Evolutionary conservation across 2,888 invertebrate species (phyloP).

Genomic region (Pyrrhosoma nymphula): DNA sequence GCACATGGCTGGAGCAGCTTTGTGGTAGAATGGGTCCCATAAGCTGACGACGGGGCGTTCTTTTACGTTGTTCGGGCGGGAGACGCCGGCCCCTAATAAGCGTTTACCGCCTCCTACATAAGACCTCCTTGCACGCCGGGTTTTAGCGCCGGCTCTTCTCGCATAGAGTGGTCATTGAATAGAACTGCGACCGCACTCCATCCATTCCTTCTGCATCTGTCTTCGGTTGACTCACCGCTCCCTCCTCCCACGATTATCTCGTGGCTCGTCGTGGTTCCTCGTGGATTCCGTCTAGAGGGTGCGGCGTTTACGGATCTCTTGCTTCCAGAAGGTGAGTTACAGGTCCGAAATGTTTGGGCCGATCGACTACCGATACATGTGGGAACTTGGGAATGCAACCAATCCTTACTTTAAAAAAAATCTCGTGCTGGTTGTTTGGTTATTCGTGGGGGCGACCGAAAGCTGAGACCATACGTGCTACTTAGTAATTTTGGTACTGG

Average conservation of each 20-base stretch:
- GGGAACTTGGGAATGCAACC: neutral
- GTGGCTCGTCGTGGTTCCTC: slow-evolving; percentile 31
- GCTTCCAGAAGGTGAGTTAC: slow-evolving; percentile 9
- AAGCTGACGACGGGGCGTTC: neutral
- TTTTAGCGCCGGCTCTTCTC: neutral
- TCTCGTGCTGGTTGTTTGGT: too few relatives aligned
- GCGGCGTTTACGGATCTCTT: slow-evolving; percentile 45
- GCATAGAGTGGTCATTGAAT: neutral
- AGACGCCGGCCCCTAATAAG: neutral
- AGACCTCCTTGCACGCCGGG: neutral
- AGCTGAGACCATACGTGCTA: too few relatives aligned
- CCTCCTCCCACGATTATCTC: too few relatives aligned
- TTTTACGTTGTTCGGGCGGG: neutral
- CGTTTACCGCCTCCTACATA: neutral
- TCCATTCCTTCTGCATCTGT: slow-evolving; percentile 27
- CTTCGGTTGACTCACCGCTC: neutral
- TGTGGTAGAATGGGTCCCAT: neutral
- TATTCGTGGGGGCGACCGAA: too few relatives aligned
- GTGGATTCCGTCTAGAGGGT: slow-evolving; percentile 45
- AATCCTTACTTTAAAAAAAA: too few relatives aligned
- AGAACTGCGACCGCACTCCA: neutral
- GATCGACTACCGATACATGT: neutral
- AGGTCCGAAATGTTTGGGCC: neutral
- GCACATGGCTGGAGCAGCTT: neutral
- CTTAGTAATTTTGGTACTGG: too few relatives aligned